These are phyloP conservation scores for Acridotheres tristis DNA, from an alignment of 2,797 vertebrate species.

Conservation along the genomic window DNA sequence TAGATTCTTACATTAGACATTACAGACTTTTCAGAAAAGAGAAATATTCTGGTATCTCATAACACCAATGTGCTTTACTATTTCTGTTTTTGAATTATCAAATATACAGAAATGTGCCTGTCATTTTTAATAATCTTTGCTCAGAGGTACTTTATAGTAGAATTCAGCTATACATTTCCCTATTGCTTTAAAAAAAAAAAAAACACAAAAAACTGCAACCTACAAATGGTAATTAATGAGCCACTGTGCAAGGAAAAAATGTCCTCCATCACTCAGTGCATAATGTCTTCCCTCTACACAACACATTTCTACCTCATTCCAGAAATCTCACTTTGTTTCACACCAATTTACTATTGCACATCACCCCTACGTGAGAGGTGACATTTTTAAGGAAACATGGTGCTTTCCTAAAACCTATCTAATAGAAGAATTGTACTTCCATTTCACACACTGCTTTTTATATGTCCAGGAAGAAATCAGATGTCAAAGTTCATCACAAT, in stretches of 20 bases:
- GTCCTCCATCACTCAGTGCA: background rate
- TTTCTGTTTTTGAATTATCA: conserved; percentile 4
- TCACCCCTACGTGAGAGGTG: background rate
- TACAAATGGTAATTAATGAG: conserved; percentile 35
- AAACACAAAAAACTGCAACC: background rate
- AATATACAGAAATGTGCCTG: conserved; percentile 11
- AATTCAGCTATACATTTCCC: conserved; percentile 12
- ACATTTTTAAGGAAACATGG: background rate
- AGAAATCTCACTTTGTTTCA: conserved; percentile 41
- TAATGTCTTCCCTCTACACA: background rate
- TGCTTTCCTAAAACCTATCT: background rate
- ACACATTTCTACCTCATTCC: conserved; percentile 2
- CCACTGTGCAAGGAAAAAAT: conserved; percentile 16
- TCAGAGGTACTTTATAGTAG: background rate
- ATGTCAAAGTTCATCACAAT: background rate
- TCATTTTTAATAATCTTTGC: conserved; percentile 43
- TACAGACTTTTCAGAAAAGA: background rate
- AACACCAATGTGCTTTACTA: background rate
- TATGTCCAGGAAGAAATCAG: background rate
- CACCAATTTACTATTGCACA: background rate
- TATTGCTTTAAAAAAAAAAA: background rate
- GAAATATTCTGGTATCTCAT: background rate
- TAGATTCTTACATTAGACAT: background rate
- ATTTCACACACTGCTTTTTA: conserved; percentile 4
- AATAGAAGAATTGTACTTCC: background rate